A percentile compares a stretch with the other conserved stretches of the same genome.
These are phyloP conservation scores for Ceratina australensis DNA, from an alignment of 1,140 invertebrate genomes.

Conservation along the genomic window DNA sequence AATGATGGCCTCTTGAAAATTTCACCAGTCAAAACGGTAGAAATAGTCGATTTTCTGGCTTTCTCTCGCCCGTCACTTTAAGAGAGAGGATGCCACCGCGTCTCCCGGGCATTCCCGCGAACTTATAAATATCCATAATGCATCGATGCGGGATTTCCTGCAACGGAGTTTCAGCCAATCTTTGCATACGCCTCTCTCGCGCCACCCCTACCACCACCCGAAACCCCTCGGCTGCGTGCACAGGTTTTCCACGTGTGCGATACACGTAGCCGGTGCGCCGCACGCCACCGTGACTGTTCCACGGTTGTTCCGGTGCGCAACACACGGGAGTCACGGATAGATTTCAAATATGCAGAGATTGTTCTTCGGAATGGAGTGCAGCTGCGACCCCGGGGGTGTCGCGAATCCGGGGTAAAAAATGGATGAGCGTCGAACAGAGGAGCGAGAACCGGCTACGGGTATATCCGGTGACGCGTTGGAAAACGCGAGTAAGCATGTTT, in stretches of 20 bases:
- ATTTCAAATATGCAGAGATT: conserved; percentile 75
- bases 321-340: conserved; percentile 58
- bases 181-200: conserved; percentile 33
- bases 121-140: conserved; percentile 71
- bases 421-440: conserved; percentile 60
- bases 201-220: neutral
- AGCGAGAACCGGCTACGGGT: conserved; percentile 23
- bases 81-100: conserved; percentile 44
- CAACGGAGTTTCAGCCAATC: conserved; percentile 35
- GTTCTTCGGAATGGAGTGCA: conserved; percentile 69
- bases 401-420: conserved; percentile 64
- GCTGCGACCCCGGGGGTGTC: conserved; percentile 66
- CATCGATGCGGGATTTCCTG: conserved; percentile 54
- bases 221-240: no score
- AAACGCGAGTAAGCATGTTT: conserved; percentile 48
- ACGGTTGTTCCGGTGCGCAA: conserved; percentile 1
- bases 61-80: conserved; percentile 55
- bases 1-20: conserved; percentile 72
- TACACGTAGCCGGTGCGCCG: no score
- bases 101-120: conserved; percentile 55
- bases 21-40: conserved; percentile 70
- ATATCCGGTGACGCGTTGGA: conserved; percentile 51
- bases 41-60: conserved; percentile 64
- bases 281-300: neutral
- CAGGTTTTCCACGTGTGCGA: no score